These are phyloP conservation scores for Nesidiocoris tenuis DNA, from an alignment of 2,888 invertebrate genomes.

Conservation along the genomic window DNA sequence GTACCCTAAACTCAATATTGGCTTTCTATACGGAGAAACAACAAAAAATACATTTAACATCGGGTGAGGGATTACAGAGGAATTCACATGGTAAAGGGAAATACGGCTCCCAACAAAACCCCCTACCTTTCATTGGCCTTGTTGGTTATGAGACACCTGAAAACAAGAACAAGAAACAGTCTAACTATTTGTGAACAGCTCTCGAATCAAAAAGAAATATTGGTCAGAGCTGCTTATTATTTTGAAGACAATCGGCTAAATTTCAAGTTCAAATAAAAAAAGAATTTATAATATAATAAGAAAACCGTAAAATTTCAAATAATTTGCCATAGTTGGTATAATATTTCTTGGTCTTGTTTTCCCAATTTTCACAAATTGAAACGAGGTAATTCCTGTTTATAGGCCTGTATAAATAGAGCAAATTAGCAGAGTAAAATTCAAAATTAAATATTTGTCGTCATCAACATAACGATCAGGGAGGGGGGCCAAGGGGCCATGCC, in stretches of 20 bases:
- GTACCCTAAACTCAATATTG: no score
- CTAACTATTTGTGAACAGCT: conserved; percentile 49
- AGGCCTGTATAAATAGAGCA: no score
- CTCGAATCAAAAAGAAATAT: conserved; percentile 33
- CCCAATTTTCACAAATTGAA: no score
- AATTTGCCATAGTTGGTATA: no score
- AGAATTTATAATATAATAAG: neutral
- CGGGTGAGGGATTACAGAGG: conserved; percentile 2
- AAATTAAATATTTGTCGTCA: no score
- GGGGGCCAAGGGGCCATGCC: no score
- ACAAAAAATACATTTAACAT: neutral
- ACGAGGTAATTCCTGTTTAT: no score
- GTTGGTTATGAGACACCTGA: conserved; percentile 53
- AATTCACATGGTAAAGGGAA: neutral
- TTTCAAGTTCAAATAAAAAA: neutral
- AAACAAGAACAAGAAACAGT: conserved; percentile 52
- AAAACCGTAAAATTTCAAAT: neutral
- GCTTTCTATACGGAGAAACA: neutral
- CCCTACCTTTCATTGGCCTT: conserved; percentile 53
- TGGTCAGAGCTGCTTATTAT: conserved; percentile 37
- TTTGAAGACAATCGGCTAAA: no score
- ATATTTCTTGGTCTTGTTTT: neutral
- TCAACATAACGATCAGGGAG: no score
- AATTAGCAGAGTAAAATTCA: no score
- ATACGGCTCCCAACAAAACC: conserved; percentile 30